Evolutionary conservation across 1,140 invertebrate genomes (phyloP).

Genomic region (Drosophila obscura): DNA sequence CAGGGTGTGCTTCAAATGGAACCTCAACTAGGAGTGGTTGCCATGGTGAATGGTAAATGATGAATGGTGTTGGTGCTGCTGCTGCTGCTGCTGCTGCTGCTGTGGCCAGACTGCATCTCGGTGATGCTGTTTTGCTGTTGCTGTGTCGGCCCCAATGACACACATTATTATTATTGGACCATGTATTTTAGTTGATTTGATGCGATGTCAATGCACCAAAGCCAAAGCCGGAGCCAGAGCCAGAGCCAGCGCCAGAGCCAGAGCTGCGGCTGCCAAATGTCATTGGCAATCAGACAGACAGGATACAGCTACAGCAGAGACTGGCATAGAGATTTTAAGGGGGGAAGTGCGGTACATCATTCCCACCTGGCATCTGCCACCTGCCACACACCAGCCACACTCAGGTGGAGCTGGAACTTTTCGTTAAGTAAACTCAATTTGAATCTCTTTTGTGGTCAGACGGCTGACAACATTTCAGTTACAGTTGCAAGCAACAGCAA

Average conservation of each 20-base stretch:
- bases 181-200: conserved; percentile 65
- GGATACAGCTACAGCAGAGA: background rate
- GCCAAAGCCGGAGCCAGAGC: background rate
- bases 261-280: background rate
- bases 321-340: background rate
- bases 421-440: conserved; percentile 40
- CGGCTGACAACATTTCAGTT: conserved; percentile 34
- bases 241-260: conserved; percentile 1
- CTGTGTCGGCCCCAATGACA: conserved; percentile 44
- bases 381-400: conserved; percentile 1
- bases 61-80: conserved; percentile 8
- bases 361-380: conserved; percentile 4
- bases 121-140: conserved; percentile 12
- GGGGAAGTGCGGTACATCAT: background rate
- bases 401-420: conserved; percentile 19
- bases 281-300: conserved; percentile 13
- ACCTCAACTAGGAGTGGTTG: background rate
- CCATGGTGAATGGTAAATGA: too few relatives aligned
- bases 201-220: conserved; percentile 18
- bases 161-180: conserved; percentile 54
- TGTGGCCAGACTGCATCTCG: conserved; percentile 1
- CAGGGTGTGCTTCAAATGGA: conserved; percentile 24
- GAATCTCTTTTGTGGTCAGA: conserved; percentile 39
- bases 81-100: conserved; percentile 15
- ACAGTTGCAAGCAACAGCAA: conserved; percentile 15